These are phyloP conservation scores for Scylla paramamosain DNA, from an alignment of 1,140 invertebrate genomes.

Conservation along the genomic window DNA sequence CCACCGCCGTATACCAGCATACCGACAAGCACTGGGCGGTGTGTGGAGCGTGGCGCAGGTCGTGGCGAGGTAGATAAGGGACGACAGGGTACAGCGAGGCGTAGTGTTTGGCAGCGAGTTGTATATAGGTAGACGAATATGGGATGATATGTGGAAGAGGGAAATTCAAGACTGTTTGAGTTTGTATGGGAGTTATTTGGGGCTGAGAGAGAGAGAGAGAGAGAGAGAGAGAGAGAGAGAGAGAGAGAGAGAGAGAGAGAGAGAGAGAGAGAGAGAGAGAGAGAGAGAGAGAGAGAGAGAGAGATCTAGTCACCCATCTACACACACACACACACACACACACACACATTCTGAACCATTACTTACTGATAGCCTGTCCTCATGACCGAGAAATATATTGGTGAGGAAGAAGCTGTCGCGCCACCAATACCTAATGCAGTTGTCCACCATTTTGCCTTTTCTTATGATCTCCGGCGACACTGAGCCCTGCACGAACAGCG, in stretches of 20 bases:
- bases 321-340: constrained; percentile 20
- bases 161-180: too few relatives aligned
- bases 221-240: constrained; percentile 41
- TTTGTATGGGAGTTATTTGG: too few relatives aligned
- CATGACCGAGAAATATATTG: not conserved
- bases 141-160: too few relatives aligned
- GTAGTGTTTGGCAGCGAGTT: too few relatives aligned
- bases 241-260: constrained; percentile 34
- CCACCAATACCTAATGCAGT: constrained; percentile 51
- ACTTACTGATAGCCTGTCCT: not conserved
- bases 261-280: not conserved
- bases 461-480: not conserved
- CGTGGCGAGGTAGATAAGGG: too few relatives aligned
- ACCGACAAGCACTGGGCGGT: not conserved
- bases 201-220: not conserved
- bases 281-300: too few relatives aligned
- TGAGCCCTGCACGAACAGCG: not conserved
- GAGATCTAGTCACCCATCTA: constrained; percentile 16
- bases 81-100: too few relatives aligned
- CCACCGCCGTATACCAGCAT: not conserved
- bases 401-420: constrained; percentile 63
- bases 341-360: not conserved
- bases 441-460: not conserved
- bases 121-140: too few relatives aligned
- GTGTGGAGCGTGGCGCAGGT: not conserved